Base-by-base conservation (phyloP, 2,797 vertebrate genomes). In the Ctenopoma multispine region DNA sequence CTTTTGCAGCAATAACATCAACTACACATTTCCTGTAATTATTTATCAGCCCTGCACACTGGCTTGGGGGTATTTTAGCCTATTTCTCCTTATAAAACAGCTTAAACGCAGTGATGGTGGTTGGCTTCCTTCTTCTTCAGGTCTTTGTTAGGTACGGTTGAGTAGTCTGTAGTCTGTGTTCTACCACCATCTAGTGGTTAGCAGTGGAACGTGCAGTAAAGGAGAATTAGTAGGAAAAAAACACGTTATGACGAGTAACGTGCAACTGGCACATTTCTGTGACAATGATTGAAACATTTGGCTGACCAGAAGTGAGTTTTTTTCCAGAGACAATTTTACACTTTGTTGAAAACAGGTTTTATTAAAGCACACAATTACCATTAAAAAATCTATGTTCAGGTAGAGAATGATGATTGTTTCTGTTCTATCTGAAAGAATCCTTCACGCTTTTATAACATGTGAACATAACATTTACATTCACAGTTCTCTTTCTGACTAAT, bases 131-230 rank as follows among this genome's bases (percentile, higher is more conserved):
- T 24, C 2, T 24, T 2, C 24, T 24, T 24, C 24, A 24, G 24
- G 24, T 24, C 24, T 24, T 24, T 24, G 24, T 24, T 2, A 36
- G 40, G 40, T 41, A 41, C 1, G 0, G 40, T 41, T 41, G 40
- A 41, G 40, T 6, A 6, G 13, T 15, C 7, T 23, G 8, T 23
- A 23, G n/a, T 11, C 18, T 8, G 9, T 46, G 5, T 29, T 78
- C 20, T 79, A 62, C 24, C 36, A 10, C 86, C 78, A 81, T 77
- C 88, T 86, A 73, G 79, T 85, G 87, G 65, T 61, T 4, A 79
- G 3, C 4, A 8, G 17, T 9, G 29, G 10, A 34, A 43, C 14
- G 4, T 71, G 48, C 43, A 64, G 21, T 10, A 0, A 21, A 4
- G 15, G 11, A 7, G 7, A 17, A 4, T 4, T 1, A 20, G 1